Base-by-base conservation (phyloP, 2,888 invertebrate species). In the Chrysotoxum bicinctum region DNA sequence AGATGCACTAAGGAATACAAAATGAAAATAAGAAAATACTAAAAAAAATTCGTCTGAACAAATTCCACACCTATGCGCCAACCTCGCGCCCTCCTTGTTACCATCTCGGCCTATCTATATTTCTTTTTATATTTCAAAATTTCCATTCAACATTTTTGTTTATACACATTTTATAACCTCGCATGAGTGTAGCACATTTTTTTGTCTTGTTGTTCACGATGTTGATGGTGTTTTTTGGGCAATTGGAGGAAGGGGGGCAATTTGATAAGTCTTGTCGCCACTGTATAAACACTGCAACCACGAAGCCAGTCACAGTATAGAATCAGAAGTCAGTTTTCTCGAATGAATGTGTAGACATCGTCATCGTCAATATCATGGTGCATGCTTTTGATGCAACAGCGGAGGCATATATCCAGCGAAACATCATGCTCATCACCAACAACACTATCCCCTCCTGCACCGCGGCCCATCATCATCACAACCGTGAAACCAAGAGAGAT, bases 301-400 rank as follows among this genome's bases (percentile, higher is more conserved):
- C 70, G 68, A 58, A 73, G 72, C 32, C 45, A 64, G 64, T 64
- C 58, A 58, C 23, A 40, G 40, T 43, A 58, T 72, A 66, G 54
- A 77, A 68, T 79, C 70, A 85, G 81, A 76, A 80, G 76, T 81
- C 69, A 66, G 80, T 83, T 69, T 75, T 58, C 50, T 72, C 58
- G 58, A 70, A 56, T 60, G 73, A 73, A 60, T 73, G 83, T 83
- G 66, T 66, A 69, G 40, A 69, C 40, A 56, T 82, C 80, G 75
- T 84, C 81, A 70, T 79, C 79, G 84, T 80, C 84, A 84, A 79
- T 84, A 79, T 84, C 70, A 84, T 80, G 84, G 80, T 84, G 84
- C 80, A 84, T 80, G 85, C 84, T 85, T 85, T 77, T 82, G 82
- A 77, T 84, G 87, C 87, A 87, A 87, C 87, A 88, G 87, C 81